Evolutionary conservation across 1,140 invertebrate species (phyloP).

Genomic region (Leptinotarsa texana): DNA sequence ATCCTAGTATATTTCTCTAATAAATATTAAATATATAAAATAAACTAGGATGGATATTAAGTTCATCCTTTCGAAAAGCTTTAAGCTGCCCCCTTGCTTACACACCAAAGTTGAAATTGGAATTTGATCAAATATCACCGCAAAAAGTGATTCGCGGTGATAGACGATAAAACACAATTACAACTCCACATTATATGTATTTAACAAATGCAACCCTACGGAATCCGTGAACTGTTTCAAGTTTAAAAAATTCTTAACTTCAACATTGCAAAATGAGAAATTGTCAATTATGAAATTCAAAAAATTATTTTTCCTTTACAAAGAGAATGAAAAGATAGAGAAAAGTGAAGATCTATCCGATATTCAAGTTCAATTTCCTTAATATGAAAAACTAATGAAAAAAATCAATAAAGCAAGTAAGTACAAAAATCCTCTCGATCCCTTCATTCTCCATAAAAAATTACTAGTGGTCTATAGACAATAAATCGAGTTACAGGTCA

Average conservation of each 20-base stretch:
- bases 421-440: not conserved
- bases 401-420: not conserved
- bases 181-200: constrained; percentile 26
- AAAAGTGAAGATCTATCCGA: too few species aligned
- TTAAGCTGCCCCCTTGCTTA: constrained; percentile 54
- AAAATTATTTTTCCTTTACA: not conserved
- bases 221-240: too few species aligned
- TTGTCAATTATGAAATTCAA: constrained; percentile 21
- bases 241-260: too few species aligned
- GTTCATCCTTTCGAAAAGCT: constrained; percentile 39
- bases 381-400: not conserved
- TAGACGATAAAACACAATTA: constrained; percentile 27
- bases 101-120: constrained; percentile 35
- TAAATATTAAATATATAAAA: constrained; percentile 16
- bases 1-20: constrained; percentile 26
- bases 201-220: constrained; percentile 34
- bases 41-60: constrained; percentile 22
- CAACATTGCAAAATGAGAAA: not conserved
- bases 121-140: constrained; percentile 32
- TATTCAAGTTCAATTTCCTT: not conserved
- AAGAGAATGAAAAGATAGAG: too few species aligned
- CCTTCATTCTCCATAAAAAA: not conserved
- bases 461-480: not conserved
- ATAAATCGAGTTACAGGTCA: not conserved
- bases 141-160: not conserved